Evolutionary conservation across 1,140 invertebrate genomes (phyloP).

Genomic region (Megalopta genalis): DNA sequence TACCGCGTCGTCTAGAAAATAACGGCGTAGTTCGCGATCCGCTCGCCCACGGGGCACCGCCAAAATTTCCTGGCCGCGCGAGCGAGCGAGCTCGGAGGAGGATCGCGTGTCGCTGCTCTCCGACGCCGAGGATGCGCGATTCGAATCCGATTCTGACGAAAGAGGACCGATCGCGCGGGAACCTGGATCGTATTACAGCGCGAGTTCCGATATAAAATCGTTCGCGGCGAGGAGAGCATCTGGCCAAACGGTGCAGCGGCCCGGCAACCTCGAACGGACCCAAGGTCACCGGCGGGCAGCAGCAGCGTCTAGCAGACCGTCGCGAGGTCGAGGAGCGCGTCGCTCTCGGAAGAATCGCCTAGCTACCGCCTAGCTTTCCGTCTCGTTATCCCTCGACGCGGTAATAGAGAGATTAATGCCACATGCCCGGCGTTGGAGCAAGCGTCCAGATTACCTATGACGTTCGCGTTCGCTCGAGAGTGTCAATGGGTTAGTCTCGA

Average conservation of each 20-base stretch:
- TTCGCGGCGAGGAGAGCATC: not conserved
- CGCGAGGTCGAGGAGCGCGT: too few relatives aligned
- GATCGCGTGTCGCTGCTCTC: not conserved
- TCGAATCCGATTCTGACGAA: not conserved
- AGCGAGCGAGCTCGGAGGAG: not conserved
- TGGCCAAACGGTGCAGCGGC: not conserved
- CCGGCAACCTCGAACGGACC: not conserved
- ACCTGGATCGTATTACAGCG: not conserved
- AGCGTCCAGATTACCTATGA: too few relatives aligned
- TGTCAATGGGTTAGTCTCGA: too few relatives aligned
- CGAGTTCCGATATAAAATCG: not conserved
- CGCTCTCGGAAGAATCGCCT: too few relatives aligned
- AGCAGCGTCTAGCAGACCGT: not conserved
- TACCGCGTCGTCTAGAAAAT: conserved; percentile 55
- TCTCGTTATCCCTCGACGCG: too few relatives aligned
- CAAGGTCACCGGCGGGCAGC: not conserved
- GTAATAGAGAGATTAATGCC: too few relatives aligned
- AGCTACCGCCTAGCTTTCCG: too few relatives aligned
- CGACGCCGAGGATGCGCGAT: not conserved
- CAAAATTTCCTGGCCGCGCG: conserved; percentile 12
- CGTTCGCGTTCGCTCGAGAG: too few relatives aligned
- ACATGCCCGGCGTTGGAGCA: too few relatives aligned
- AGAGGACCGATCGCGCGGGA: not conserved
- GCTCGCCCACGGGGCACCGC: conserved; percentile 40
- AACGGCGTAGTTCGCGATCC: conserved; percentile 34